phyloP scores from a whole-genome alignment of 2,888 invertebrate genomes.

The Caenorhabditis panamensis region DNA sequence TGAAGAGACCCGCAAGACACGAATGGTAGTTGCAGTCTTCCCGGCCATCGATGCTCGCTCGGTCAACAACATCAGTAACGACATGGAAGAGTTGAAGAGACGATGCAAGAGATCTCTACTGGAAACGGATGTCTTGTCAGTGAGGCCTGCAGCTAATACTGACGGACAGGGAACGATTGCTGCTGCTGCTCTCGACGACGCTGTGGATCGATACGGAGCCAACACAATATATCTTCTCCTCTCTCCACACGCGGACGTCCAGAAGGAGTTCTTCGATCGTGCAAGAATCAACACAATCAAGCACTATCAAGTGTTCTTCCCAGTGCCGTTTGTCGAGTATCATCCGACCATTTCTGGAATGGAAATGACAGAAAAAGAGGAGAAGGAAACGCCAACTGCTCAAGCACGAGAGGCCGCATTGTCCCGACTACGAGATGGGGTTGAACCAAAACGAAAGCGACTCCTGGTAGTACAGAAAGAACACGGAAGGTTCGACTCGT shows the following conservation, averaged over 20 bases:
- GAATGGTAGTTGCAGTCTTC: conserved; percentile 75
- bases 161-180: conserved; percentile 55
- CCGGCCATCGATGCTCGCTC: conserved; percentile 70
- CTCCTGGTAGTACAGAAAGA: conserved; percentile 73
- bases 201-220: conserved; percentile 79
- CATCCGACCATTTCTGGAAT: conserved; percentile 85
- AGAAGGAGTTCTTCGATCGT: conserved; percentile 91
- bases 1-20: conserved; percentile 73
- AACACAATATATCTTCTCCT: conserved; percentile 77
- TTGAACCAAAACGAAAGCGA: conserved; percentile 68
- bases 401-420: conserved; percentile 67
- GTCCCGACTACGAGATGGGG: conserved; percentile 66
- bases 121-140: conserved; percentile 74
- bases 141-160: conserved; percentile 56
- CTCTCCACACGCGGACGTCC: conserved; percentile 85
- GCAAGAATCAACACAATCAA: conserved; percentile 95
- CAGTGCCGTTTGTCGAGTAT: conserved; percentile 93
- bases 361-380: conserved; percentile 71
- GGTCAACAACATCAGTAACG: conserved; percentile 69
- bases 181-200: conserved; percentile 77
- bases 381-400: conserved; percentile 38
- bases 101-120: conserved; percentile 75
- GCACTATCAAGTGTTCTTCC: conserved; percentile 91
- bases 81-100: conserved; percentile 77
- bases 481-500: conserved; percentile 86